phyloP scores from a whole-genome alignment of 2,888 invertebrate species.

The Trilocha varians region DNA sequence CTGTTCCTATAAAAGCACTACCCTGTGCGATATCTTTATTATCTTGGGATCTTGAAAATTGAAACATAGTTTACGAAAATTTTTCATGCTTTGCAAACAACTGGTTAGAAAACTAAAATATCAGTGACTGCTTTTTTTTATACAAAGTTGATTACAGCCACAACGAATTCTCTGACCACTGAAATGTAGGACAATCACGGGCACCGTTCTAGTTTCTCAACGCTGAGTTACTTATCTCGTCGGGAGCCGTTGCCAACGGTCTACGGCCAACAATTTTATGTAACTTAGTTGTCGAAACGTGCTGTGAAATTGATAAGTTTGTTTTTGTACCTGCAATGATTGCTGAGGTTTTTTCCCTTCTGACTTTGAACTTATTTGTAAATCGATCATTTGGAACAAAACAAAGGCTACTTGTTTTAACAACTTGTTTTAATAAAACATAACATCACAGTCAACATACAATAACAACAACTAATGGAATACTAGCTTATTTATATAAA shows the following conservation, averaged over 20 bases:
- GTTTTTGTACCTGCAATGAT: constrained; percentile 27
- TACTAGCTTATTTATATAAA: constrained; percentile 34
- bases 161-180: constrained; percentile 54
- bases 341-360: neutral
- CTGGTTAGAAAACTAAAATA: constrained; percentile 54
- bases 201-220: constrained; percentile 66
- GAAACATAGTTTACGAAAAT: neutral
- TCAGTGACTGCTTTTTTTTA: constrained; percentile 51
- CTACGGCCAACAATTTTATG: constrained; percentile 59
- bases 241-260: constrained; percentile 59
- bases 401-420: constrained; percentile 4
- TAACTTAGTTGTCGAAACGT: constrained; percentile 68
- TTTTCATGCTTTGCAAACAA: constrained; percentile 12
- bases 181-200: constrained; percentile 64
- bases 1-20: no score
- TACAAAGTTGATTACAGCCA: constrained; percentile 60
- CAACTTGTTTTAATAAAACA: constrained; percentile 36
- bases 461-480: constrained; percentile 14
- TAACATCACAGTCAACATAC: constrained; percentile 53
- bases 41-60: no score
- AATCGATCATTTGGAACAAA: neutral
- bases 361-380: neutral
- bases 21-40: no score
- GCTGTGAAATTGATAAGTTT: constrained; percentile 54
- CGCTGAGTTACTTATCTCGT: constrained; percentile 57